Conservation (phyloP, 2,797 vertebrate genomes). For the Erethizon dorsatum region DNA sequence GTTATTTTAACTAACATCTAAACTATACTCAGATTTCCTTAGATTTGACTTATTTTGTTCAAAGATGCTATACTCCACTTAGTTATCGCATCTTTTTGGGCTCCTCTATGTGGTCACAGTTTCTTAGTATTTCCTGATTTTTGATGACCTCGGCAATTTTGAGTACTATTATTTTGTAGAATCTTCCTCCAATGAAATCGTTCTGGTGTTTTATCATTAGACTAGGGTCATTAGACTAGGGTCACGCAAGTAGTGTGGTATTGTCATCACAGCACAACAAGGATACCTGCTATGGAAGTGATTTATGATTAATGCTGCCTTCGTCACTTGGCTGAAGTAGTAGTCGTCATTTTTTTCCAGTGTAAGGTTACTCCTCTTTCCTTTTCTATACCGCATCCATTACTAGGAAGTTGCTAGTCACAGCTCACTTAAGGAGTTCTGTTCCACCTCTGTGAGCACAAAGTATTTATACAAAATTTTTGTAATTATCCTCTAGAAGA, state of each 20-base stretch:
- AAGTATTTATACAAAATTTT: slow-evolving; percentile 14
- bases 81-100: background rate
- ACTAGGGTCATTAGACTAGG: background rate
- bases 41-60: background rate
- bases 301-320: background rate
- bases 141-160: slow-evolving; percentile 24
- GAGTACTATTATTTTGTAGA: slow-evolving; percentile 16
- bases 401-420: background rate
- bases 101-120: background rate
- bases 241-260: background rate
- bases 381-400: background rate
- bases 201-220: slow-evolving; percentile 13
- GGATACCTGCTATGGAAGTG: background rate
- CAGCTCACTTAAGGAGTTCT: background rate
- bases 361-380: background rate
- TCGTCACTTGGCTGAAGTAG: background rate
- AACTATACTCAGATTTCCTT: slow-evolving; percentile 42
- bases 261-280: background rate
- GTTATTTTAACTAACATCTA: background rate
- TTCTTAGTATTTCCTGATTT: background rate
- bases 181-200: background rate
- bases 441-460: background rate
- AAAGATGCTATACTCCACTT: background rate
- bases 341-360: background rate
- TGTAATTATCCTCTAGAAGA: background rate